A percentile compares a stretch with the other conserved stretches of the same genome.
These are phyloP conservation scores for Acleris literana DNA, from an alignment of 2,888 invertebrate genomes.

Conservation along the genomic window DNA sequence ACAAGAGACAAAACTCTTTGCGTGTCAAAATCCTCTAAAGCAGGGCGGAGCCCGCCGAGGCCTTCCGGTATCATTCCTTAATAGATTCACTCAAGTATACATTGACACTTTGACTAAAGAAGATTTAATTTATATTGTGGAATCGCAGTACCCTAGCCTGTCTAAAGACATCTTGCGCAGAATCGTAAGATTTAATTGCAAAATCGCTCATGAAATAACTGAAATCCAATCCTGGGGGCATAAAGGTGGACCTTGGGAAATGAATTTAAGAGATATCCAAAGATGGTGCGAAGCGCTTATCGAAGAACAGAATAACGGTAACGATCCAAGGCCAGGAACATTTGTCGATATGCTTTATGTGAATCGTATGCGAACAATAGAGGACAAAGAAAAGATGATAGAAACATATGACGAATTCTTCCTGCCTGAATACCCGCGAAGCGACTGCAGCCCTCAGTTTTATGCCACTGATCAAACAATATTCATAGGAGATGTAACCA, in stretches of 20 bases:
- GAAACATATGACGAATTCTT: slow-evolving; percentile 78
- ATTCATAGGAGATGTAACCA: slow-evolving; percentile 86
- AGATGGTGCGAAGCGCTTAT: slow-evolving; percentile 94
- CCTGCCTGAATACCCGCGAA: slow-evolving; percentile 71
- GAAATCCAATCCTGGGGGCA: slow-evolving; percentile 88
- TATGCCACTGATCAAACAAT: slow-evolving; percentile 84
- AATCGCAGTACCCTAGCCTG: slow-evolving; percentile 85
- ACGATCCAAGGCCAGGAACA: slow-evolving; percentile 78
- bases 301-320: slow-evolving; percentile 58
- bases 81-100: slow-evolving; percentile 97
- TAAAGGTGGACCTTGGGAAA: slow-evolving; percentile 96
- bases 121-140: slow-evolving; percentile 87
- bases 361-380: slow-evolving; percentile 91
- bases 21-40: slow-evolving; percentile 97
- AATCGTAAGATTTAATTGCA: slow-evolving; percentile 92
- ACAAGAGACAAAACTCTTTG: slow-evolving; percentile 93
- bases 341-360: slow-evolving; percentile 92
- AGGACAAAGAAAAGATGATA: slow-evolving; percentile 89
- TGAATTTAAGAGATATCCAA: slow-evolving; percentile 97
- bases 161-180: slow-evolving; percentile 84
- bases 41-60: slow-evolving; percentile 98
- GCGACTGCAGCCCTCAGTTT: slow-evolving; percentile 82
- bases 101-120: slow-evolving; percentile 85
- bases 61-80: slow-evolving; percentile 97
- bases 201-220: slow-evolving; percentile 85